Base-by-base conservation (phyloP, 2,797 vertebrate genomes). In the Catostomus latipinnis region DNA sequence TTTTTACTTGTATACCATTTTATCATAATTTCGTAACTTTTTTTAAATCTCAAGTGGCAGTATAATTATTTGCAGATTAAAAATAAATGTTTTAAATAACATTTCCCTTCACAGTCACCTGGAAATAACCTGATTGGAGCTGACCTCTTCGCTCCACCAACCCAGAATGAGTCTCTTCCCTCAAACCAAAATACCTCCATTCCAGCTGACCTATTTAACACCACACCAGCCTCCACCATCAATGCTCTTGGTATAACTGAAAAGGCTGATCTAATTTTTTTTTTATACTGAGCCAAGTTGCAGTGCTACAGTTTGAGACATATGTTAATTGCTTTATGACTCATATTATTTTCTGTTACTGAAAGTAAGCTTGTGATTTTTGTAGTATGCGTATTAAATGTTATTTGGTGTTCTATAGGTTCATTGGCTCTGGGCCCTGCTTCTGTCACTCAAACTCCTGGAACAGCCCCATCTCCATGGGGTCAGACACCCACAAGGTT, bases 41-140 rank as follows among this genome's bases (percentile, higher is more conserved):
- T 43, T 65, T 43, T 0, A 16, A 49, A 13, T 49, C 10, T 54
- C 7, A 0, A 8, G 11, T 76, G 52, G 10, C 14, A 48, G 1
- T 46, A 13, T n/a, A 45, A 22, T 9, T 61, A 18, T 16, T 2
- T 5, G 48, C 0, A 4, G 8, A 53, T 9, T n/a, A 46, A 1
- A 11, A n/a, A 18, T 22, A 43, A 9, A 18, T 6, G 0, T 1
- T 66, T 49, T 76, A 62, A 71, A 67, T 12, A 0, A 43, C 18
- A 11, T 62, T 62, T 52, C 72, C 72, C 74, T 6, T 61, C 34
- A 12, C 86, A 98, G 97, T 87, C 90, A 82, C 61, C 93, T 83
- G 85, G 92, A 0, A 93, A 83, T 85, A 92, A 96, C 79, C 88
- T 96, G 57, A 94, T 98, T 89, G 95, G 94, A 65, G 86, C 94